phyloP scores from a whole-genome alignment of 2,888 invertebrate genomes.

The Polydrusus pterygomalis region DNA sequence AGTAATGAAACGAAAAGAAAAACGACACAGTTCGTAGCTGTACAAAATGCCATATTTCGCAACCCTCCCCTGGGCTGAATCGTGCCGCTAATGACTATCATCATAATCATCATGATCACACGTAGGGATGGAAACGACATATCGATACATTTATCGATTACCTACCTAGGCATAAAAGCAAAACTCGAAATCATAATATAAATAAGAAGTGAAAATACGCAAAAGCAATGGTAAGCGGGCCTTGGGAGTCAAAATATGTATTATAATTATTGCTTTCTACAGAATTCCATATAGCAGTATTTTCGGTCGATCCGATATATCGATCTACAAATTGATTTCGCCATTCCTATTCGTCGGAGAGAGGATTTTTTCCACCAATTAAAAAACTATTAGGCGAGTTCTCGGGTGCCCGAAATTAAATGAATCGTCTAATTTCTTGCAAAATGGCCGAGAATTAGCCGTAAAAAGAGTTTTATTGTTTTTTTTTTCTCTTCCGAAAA shows the following conservation, averaged over 20 bases:
- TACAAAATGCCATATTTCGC: conserved; percentile 25
- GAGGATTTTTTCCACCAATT: conserved; percentile 24
- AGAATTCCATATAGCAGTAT: too few relatives aligned
- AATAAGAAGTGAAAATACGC: too few relatives aligned
- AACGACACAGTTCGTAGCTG: not conserved
- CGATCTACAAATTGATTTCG: too few relatives aligned
- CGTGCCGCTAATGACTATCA: conserved; percentile 35
- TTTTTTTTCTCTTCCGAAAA: not conserved
- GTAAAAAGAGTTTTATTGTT: not conserved
- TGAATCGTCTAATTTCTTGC: conserved; percentile 8
- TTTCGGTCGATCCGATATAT: too few relatives aligned
- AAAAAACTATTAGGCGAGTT: conserved; percentile 31
- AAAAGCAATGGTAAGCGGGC: too few relatives aligned
- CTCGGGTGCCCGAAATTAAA: conserved; percentile 2
- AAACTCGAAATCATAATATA: too few relatives aligned
- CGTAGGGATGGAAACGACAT: not conserved
- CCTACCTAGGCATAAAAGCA: too few relatives aligned
- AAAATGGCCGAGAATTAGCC: conserved; percentile 14
- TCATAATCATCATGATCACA: conserved; percentile 31
- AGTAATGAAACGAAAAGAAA: not conserved
- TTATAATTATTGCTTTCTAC: too few relatives aligned
- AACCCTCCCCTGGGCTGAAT: conserved; percentile 32
- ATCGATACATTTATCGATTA: too few relatives aligned
- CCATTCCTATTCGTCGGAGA: conserved; percentile 22
- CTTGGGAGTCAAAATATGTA: too few relatives aligned